Evolutionary conservation across 1,140 invertebrate genomes (phyloP).

Genomic region (Apis cerana): DNA sequence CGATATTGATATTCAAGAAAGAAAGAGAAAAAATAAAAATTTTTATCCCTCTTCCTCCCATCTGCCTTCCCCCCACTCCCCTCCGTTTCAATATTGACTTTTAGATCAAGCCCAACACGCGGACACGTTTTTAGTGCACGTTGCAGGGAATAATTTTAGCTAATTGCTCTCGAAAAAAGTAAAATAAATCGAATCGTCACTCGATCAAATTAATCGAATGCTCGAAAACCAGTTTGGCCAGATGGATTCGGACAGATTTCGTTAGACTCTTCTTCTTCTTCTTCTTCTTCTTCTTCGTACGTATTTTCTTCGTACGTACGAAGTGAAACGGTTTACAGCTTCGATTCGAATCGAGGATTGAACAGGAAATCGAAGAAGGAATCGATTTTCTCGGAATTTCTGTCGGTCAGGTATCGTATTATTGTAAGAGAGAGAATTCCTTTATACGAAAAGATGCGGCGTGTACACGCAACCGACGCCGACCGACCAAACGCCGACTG

Average conservation of each 20-base stretch:
- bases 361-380: background rate
- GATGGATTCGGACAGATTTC: background rate
- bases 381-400: slow-evolving; percentile 35
- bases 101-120: background rate
- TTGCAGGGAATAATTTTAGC: too few relatives aligned
- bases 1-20: background rate
- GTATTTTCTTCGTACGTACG: too few relatives aligned
- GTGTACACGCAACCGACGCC: slow-evolving; percentile 26
- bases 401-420: slow-evolving; percentile 29
- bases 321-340: too few relatives aligned
- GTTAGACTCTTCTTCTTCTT: background rate
- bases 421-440: slow-evolving; percentile 15
- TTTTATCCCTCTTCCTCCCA: background rate
- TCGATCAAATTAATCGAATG: background rate
- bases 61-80: background rate
- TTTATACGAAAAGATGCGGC: slow-evolving; percentile 38
- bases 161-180: background rate
- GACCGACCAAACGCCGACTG: background rate
- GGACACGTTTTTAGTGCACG: too few relatives aligned
- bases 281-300: background rate
- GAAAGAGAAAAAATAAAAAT: too few relatives aligned
- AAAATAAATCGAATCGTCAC: background rate
- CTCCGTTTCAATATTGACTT: background rate
- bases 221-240: background rate
- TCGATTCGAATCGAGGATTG: background rate